Conservation (phyloP, 2,113 vertebrate species). For the Morone chrysops region DNA sequence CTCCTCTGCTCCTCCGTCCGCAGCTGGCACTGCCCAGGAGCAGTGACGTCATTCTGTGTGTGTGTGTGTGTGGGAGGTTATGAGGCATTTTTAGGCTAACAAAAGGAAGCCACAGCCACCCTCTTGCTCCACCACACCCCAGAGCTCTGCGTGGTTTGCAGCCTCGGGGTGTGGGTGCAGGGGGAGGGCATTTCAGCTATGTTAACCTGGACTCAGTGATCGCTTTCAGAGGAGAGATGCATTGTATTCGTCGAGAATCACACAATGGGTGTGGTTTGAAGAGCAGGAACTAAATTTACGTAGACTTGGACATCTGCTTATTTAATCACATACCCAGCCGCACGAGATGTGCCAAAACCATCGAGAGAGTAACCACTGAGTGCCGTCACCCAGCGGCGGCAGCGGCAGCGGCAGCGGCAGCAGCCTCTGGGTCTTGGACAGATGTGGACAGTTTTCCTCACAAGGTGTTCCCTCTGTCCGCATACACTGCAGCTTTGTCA, state of each 20-base stretch:
- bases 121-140: conserved; percentile 75
- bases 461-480: conserved; percentile 55
- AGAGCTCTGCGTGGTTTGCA: conserved; percentile 51
- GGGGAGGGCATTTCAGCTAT: conserved; percentile 45
- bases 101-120: conserved; percentile 75
- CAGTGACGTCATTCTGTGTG: conserved; percentile 61
- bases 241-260: conserved; percentile 40
- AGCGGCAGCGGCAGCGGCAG: not conserved
- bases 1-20: conserved; percentile 32
- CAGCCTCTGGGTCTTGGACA: conserved; percentile 14
- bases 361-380: conserved; percentile 16
- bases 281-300: conserved; percentile 31
- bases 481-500: conserved; percentile 63
- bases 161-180: conserved; percentile 43
- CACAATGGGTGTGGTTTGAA: conserved; percentile 48
- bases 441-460: conserved; percentile 40
- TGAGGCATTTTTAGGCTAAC: conserved; percentile 65
- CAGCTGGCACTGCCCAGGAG: conserved; percentile 46
- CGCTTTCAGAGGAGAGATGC: conserved; percentile 29
- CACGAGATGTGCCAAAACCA: conserved; percentile 28
- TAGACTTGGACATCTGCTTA: conserved; percentile 40
- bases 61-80: conserved; percentile 27
- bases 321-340: conserved; percentile 33
- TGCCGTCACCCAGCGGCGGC: not conserved
- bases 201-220: conserved; percentile 46